These are phyloP conservation scores for Arrhopalites spinosus DNA, from an alignment of 2,888 invertebrate genomes.

Conservation along the genomic window DNA sequence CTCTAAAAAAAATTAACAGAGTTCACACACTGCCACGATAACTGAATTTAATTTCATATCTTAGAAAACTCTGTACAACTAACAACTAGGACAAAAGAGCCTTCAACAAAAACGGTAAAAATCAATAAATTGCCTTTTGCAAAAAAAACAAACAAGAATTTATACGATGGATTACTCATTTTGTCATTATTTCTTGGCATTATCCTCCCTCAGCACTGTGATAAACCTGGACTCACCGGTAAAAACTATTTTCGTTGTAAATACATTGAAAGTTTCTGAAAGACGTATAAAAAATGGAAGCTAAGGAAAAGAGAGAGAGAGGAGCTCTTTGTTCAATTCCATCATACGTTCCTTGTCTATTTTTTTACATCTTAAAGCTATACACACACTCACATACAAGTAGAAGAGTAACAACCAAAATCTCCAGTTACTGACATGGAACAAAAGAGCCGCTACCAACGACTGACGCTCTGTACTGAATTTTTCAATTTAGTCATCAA, in stretches of 20 bases:
- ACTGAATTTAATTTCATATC: too few relatives aligned
- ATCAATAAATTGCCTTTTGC: slow-evolving; percentile 14
- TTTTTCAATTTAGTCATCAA: slow-evolving; percentile 28
- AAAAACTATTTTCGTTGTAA: slow-evolving; percentile 7
- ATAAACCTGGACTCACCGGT: background rate
- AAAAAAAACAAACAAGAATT: slow-evolving; percentile 4
- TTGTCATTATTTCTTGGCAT: slow-evolving; percentile 6
- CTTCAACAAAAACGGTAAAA: background rate
- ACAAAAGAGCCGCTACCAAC: slow-evolving; percentile 13
- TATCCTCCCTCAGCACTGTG: background rate
- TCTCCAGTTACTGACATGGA: slow-evolving; percentile 3
- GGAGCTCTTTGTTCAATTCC: background rate
- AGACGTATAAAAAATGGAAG: background rate
- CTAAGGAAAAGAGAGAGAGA: background rate
- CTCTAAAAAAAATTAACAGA: too few relatives aligned
- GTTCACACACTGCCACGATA: too few relatives aligned
- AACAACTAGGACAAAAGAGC: too few relatives aligned
- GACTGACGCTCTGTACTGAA: background rate
- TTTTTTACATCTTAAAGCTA: background rate
- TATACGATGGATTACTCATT: slow-evolving; percentile 18
- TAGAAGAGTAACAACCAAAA: background rate
- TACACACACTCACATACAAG: background rate
- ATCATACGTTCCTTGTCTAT: background rate
- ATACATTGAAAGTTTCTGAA: background rate
- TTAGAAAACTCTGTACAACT: too few relatives aligned